Evolutionary conservation across 2,888 invertebrate species (phyloP).

Genomic region (Coecobrya sp.): DNA sequence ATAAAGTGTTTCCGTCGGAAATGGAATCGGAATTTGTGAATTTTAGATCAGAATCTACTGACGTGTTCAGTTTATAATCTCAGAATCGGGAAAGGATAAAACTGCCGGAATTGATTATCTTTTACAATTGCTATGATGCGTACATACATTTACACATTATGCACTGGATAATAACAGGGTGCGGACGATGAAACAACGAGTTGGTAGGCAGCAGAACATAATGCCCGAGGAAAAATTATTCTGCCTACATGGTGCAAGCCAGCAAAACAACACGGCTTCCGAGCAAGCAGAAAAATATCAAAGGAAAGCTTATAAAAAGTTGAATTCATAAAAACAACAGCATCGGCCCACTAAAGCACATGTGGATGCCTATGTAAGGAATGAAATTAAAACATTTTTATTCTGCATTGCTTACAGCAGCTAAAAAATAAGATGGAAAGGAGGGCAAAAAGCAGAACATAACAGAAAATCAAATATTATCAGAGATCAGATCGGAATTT

Average conservation of each 20-base stretch:
- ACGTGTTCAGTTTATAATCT: not conserved
- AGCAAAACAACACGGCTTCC: not conserved
- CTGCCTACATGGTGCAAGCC: not conserved
- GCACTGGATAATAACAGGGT: slow-evolving; percentile 62
- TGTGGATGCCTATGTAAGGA: slow-evolving; percentile 37
- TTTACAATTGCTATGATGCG: not conserved
- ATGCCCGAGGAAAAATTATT: slow-evolving; percentile 31
- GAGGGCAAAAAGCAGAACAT: not conserved
- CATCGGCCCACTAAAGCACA: not conserved
- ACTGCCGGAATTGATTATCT: slow-evolving; percentile 32
- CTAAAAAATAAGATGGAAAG: not conserved
- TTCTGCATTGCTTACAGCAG: not conserved
- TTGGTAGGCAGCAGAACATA: not conserved
- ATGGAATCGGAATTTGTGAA: no score
- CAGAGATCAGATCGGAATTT: slow-evolving; percentile 48
- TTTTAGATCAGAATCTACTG: no score
- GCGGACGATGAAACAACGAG: slow-evolving; percentile 22
- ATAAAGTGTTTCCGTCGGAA: no score
- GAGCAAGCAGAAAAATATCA: not conserved
- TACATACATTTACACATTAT: slow-evolving; percentile 26
- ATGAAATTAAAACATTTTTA: not conserved
- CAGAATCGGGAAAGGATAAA: not conserved
- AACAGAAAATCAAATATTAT: slow-evolving; percentile 41
- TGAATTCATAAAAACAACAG: not conserved
- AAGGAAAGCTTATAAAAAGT: not conserved